These are phyloP conservation scores for Alloplasta piceator DNA, from an alignment of 2,888 invertebrate genomes.

Conservation along the genomic window DNA sequence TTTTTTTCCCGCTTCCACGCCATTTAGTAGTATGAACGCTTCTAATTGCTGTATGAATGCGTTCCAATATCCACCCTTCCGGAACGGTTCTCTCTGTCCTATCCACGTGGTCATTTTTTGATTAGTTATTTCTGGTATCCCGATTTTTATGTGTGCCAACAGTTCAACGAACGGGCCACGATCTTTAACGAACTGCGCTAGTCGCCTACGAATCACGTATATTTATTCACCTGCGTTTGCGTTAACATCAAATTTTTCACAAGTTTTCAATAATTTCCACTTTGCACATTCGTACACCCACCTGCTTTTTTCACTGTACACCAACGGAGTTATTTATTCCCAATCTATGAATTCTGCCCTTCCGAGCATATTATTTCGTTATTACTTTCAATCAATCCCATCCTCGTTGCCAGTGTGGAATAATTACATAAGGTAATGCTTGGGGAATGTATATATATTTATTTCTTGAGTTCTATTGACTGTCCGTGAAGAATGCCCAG, in stretches of 20 bases:
- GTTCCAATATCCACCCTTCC: slow-evolving; percentile 10
- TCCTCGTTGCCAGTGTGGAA: slow-evolving; percentile 7
- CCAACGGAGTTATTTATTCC: background rate
- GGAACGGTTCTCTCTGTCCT: background rate
- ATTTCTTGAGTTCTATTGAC: background rate
- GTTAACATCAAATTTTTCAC: background rate
- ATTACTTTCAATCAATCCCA: slow-evolving; percentile 2
- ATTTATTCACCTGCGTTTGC: background rate
- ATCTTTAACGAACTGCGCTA: background rate
- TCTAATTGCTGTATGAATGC: slow-evolving; percentile 9
- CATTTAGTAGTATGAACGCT: slow-evolving; percentile 10
- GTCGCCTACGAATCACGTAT: background rate
- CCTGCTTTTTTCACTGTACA: slow-evolving; percentile 7
- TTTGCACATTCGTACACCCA: slow-evolving; percentile 15
- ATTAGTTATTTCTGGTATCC: background rate
- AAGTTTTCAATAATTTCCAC: slow-evolving; percentile 11
- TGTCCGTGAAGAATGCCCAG: too few species aligned
- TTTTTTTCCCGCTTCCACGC: background rate
- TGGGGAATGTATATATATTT: background rate
- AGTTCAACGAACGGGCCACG: background rate
- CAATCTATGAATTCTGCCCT: slow-evolving; percentile 4
- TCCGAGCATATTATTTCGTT: slow-evolving; percentile 9
- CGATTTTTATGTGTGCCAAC: background rate
- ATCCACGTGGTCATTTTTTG: background rate
- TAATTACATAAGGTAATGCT: background rate